phyloP scores from a whole-genome alignment of 92 coral and sea anemone genomes.

The Parazoanthus darwini region DNA sequence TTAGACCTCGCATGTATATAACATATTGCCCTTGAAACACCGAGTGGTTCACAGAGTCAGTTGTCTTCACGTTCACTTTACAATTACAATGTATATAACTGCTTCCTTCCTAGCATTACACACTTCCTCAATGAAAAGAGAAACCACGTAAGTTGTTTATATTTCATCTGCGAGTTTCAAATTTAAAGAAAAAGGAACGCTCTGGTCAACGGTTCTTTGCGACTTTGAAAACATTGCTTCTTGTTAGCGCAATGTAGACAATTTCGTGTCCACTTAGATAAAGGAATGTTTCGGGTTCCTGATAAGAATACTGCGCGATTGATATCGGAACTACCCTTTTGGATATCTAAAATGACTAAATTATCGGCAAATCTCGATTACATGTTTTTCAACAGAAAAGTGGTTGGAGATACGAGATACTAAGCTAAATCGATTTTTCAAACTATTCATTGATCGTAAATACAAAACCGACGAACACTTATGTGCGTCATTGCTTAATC shows the following conservation, averaged over 20 bases:
- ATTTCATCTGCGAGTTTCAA: neutral
- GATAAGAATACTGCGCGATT: conserved; percentile 14
- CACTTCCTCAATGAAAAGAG: conserved; percentile 19
- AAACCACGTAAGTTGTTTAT: conserved; percentile 1
- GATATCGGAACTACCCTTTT: conserved; percentile 29
- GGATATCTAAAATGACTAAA: conserved; percentile 37
- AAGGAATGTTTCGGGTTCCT: conserved; percentile 12
- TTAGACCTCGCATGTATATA: neutral
- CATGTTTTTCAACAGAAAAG: conserved; percentile 35
- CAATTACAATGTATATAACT: neutral
- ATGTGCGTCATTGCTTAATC: conserved; percentile 32
- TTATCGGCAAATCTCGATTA: conserved; percentile 42
- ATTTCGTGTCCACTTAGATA: neutral
- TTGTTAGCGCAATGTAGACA: neutral
- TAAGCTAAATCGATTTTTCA: conserved; percentile 20
- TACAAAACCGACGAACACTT: neutral
- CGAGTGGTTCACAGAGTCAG: neutral
- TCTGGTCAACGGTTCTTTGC: neutral
- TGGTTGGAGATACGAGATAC: conserved; percentile 27
- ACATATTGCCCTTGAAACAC: neutral
- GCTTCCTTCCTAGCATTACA: conserved; percentile 28
- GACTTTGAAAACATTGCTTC: conserved; percentile 15
- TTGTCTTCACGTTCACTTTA: conserved; percentile 9
- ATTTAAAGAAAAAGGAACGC: neutral
- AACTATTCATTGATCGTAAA: conserved; percentile 6